These are phyloP conservation scores for Galerucella pusilla DNA, from an alignment of 2,888 invertebrate genomes.

Conservation along the genomic window DNA sequence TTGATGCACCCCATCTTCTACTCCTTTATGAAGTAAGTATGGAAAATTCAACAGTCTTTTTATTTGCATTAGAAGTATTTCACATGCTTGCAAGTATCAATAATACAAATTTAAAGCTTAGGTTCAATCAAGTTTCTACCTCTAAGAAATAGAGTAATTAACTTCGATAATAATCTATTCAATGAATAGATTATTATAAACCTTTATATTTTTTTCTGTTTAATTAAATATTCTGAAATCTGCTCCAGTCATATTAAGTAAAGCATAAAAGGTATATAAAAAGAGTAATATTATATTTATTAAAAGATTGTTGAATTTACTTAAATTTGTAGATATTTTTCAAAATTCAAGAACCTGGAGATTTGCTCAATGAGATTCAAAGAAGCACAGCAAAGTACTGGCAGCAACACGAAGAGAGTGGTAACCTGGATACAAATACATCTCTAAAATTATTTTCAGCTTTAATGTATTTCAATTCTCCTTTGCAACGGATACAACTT, in stretches of 20 bases:
- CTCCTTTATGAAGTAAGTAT: slow-evolving; percentile 60
- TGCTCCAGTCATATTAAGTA: too few species aligned
- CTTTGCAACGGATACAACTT: slow-evolving; percentile 63
- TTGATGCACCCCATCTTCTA: slow-evolving; percentile 64
- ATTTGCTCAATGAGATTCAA: slow-evolving; percentile 63
- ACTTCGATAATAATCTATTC: too few species aligned
- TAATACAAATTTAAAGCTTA: too few species aligned
- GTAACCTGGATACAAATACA: slow-evolving; percentile 43
- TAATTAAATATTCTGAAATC: too few species aligned
- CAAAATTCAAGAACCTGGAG: slow-evolving; percentile 68
- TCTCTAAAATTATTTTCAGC: slow-evolving; percentile 63
- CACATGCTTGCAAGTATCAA: too few species aligned
- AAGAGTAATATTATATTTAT: background rate
- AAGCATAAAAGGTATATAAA: too few species aligned
- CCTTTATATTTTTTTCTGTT: too few species aligned
- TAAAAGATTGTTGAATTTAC: background rate
- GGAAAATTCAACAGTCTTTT: background rate
- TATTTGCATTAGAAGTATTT: background rate
- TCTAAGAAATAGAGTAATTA: too few species aligned
- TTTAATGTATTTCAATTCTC: slow-evolving; percentile 64
- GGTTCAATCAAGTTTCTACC: too few species aligned
- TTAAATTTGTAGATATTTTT: slow-evolving; percentile 60
- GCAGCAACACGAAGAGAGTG: slow-evolving; percentile 57
- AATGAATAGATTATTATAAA: too few species aligned
- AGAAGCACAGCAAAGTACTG: slow-evolving; percentile 61